Percentiles rank a stretch among this genome's conserved stretches.
phyloP scores from a whole-genome alignment of 1,140 invertebrate genomes.

The Schlechtendalia chinensis region DNA sequence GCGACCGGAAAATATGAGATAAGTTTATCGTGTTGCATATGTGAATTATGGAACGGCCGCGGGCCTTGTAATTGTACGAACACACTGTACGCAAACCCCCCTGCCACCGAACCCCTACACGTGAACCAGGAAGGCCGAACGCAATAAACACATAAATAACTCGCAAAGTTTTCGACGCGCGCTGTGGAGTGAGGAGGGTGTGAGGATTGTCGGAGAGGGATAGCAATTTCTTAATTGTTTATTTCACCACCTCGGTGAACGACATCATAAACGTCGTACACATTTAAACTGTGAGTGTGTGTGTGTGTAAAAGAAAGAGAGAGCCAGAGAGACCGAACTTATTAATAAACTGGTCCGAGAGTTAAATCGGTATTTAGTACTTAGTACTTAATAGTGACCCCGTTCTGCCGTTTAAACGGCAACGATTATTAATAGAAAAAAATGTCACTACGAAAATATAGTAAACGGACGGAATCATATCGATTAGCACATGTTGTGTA shows the following conservation, averaged over 20 bases:
- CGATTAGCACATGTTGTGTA: no score
- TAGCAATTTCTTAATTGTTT: slow-evolving; percentile 35
- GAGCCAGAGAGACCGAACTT: no score
- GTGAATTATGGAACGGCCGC: slow-evolving; percentile 1
- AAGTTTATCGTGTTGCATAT: slow-evolving; percentile 19
- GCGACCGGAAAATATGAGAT: slow-evolving; percentile 48
- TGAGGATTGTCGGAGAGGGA: neutral
- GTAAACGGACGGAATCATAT: no score
- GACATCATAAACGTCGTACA: neutral
- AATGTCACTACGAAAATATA: no score
- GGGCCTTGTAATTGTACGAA: neutral
- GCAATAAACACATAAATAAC: slow-evolving; percentile 32
- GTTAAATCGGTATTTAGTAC: neutral
- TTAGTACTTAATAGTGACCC: neutral
- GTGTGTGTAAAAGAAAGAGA: neutral
- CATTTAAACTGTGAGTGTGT: no score
- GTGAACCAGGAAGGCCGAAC: neutral
- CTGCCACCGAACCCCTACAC: neutral
- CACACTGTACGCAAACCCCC: neutral
- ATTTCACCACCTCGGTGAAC: neutral
- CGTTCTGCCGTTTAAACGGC: neutral
- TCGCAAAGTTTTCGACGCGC: neutral
- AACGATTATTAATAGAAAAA: neutral
- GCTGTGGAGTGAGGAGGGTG: neutral
- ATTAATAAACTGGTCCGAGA: neutral